Base-by-base conservation (phyloP, 2,113 vertebrate genomes). In the Nannobrachium achirus region DNA sequence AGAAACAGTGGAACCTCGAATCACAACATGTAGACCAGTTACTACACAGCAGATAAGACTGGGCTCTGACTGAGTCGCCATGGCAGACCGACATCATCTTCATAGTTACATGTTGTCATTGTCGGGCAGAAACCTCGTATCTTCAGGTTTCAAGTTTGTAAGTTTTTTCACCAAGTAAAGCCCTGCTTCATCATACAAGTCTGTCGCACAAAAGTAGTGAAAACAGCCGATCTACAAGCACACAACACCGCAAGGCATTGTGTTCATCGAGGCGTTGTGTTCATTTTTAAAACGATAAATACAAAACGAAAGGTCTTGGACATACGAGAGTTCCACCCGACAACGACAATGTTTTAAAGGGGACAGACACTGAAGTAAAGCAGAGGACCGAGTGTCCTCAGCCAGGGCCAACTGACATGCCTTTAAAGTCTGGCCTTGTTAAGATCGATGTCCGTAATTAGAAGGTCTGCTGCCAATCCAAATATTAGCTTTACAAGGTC, bases 401-500 rank as follows among this genome's bases (percentile, higher is more conserved):
- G 16, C 49, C 63, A 49, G 44, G 63, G 41, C 20, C 4, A 1
- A 55, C 18, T 19, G 69, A 81, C 65, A 62, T 59, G 53, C 20
- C 66, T 68, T 41, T 69, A 20, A 73, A 62, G 49, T 59, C 53
- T 59, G 45, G 6, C 45, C 44, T 66, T 1, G 9, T 71, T 66
- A 75, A 63, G 71, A 63, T 42, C 58, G 67, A 74, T 5, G 1
- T 15, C 25, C 25, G 66, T 82, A 81, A 86, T 85, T 85, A 86
- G 65, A 61, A 72, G 56, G 60, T 73, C 63, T 41, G 73, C 74
- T 57, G 64, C 51, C 58, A 73, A 76, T 84, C 85, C 56, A 86
- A 91, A 89, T 82, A 89, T 89, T 84, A 81, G 74, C 63, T 78
- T 77, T 79, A 83, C 52, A 66, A 72, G 83, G 83, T 73, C 80